These are phyloP conservation scores for Lycocerus yunnanus DNA, from an alignment of 2,888 invertebrate species.

Conservation along the genomic window DNA sequence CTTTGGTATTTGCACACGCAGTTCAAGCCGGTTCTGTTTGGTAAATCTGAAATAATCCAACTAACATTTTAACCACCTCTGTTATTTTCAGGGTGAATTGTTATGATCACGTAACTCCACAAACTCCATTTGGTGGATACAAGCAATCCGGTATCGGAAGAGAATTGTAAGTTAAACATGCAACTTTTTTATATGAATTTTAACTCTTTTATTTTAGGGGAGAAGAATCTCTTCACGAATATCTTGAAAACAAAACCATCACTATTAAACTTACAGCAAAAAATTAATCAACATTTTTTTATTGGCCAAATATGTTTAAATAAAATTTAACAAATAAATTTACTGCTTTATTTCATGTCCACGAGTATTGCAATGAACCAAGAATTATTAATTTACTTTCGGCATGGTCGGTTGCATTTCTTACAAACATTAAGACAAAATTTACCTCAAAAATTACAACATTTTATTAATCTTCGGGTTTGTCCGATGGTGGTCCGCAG, in stretches of 20 bases:
- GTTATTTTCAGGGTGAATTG: conserved; percentile 70
- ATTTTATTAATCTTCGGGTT: conserved; percentile 78
- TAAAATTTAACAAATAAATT: background rate
- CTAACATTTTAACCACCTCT: background rate
- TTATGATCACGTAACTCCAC: conserved; percentile 70
- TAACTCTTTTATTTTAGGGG: conserved; percentile 62
- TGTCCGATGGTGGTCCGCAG: conserved; percentile 98
- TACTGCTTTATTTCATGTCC: background rate
- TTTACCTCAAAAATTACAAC: background rate
- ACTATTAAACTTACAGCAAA: conserved; percentile 59
- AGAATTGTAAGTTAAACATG: conserved; percentile 64
- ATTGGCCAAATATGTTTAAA: background rate
- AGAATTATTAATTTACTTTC: background rate
- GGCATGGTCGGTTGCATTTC: too few relatives aligned
- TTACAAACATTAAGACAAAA: background rate
- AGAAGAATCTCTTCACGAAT: conserved; percentile 76
- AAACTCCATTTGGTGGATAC: conserved; percentile 89
- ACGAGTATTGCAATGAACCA: too few relatives aligned
- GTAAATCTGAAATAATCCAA: conserved; percentile 56
- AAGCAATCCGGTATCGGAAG: conserved; percentile 86
- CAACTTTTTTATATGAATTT: background rate
- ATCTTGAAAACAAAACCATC: conserved; percentile 79
- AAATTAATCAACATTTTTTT: conserved; percentile 12
- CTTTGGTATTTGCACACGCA: conserved; percentile 73
- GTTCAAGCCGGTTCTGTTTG: conserved; percentile 83